phyloP scores from a whole-genome alignment of 2,113 vertebrate species.

The Spea multiplicata region DNA sequence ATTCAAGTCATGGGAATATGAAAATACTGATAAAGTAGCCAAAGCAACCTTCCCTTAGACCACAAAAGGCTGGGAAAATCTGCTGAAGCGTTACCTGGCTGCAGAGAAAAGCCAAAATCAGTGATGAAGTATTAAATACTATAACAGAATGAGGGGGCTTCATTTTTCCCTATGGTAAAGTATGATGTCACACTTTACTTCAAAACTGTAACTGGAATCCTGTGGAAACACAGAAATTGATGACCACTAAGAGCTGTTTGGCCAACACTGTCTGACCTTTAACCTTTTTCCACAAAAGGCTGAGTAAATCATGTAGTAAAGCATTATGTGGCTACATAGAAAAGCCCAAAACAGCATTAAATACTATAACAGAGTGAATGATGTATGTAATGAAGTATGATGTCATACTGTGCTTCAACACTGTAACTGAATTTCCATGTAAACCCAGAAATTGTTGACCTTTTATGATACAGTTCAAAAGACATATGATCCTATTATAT shows the following conservation, averaged over 20 bases:
- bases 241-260: background rate
- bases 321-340: background rate
- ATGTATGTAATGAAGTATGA: constrained; percentile 8
- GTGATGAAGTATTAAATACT: background rate
- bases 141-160: background rate
- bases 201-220: background rate
- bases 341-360: background rate
- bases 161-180: constrained; percentile 20
- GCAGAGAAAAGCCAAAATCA: background rate
- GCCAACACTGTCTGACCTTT: background rate
- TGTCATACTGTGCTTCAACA: constrained; percentile 5
- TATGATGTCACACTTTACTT: constrained; percentile 19
- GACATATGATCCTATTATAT: background rate
- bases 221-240: constrained; percentile 9
- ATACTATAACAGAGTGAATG: background rate
- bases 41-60: background rate
- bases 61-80: background rate
- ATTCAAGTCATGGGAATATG: no score
- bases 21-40: background rate
- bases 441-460: constrained; percentile 4
- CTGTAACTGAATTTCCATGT: background rate
- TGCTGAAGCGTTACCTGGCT: background rate
- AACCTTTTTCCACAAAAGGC: background rate
- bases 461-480: no score
- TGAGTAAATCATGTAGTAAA: background rate